A percentile compares a stretch with the other conserved stretches of the same genome.
phyloP scores from a whole-genome alignment of 1,140 invertebrate species.

The Scylla paramamosain region DNA sequence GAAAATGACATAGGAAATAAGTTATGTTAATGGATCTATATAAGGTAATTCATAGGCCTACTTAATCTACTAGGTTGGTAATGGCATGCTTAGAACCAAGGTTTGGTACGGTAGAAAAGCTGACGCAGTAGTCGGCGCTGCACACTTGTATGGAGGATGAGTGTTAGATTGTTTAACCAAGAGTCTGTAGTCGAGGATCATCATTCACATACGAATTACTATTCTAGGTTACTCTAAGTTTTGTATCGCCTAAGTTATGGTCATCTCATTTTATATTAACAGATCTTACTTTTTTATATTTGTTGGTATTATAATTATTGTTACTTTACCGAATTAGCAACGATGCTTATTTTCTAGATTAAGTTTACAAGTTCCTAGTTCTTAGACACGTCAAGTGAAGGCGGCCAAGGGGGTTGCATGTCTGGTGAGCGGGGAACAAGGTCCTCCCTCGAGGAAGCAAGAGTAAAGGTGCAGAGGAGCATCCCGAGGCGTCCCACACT shows the following conservation, averaged over 20 bases:
- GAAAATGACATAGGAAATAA: conserved; percentile 75
- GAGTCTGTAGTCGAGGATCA: conserved; percentile 60
- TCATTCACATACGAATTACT: conserved; percentile 73
- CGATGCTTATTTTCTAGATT: conserved; percentile 72
- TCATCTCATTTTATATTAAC: conserved; percentile 68
- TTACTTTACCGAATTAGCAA: conserved; percentile 74
- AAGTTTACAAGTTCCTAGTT: conserved; percentile 75
- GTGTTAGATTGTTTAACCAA: conserved; percentile 61
- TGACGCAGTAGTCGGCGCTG: conserved; percentile 63
- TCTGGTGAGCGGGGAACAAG: background rate
- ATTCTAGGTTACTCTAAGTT: conserved; percentile 68
- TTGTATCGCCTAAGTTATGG: conserved; percentile 67
- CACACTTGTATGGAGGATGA: conserved; percentile 73
- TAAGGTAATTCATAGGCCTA: conserved; percentile 74
- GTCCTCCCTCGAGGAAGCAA: background rate
- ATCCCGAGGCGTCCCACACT: background rate
- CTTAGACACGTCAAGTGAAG: conserved; percentile 69
- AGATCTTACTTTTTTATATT: conserved; percentile 69
- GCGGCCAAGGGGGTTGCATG: conserved; percentile 37
- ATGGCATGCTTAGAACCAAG: conserved; percentile 72
- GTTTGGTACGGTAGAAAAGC: conserved; percentile 68
- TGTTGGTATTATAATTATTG: conserved; percentile 74
- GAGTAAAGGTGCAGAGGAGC: background rate
- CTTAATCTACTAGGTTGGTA: conserved; percentile 74
- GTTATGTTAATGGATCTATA: conserved; percentile 75